phyloP scores from a whole-genome alignment of 1,140 invertebrate genomes.

The Temnothorax nylanderi region DNA sequence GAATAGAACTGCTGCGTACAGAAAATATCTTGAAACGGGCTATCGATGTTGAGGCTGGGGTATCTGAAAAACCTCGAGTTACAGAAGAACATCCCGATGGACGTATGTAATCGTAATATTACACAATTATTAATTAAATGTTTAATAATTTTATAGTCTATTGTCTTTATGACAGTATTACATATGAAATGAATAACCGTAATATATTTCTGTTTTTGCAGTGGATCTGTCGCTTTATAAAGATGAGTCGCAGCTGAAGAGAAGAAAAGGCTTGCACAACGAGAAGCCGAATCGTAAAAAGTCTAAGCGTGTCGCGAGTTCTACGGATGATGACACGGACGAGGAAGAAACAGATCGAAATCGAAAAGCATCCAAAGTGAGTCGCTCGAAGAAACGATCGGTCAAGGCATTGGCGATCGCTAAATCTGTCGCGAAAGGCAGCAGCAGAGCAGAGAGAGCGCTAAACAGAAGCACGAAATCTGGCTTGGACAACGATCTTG shows the following conservation, averaged over 20 bases:
- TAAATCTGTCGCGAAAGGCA: slow-evolving; percentile 81
- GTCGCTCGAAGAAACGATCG: slow-evolving; percentile 78
- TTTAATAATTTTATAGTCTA: slow-evolving; percentile 25
- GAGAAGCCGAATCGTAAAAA: slow-evolving; percentile 81
- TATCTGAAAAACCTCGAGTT: slow-evolving; percentile 88
- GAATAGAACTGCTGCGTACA: slow-evolving; percentile 91
- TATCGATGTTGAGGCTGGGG: slow-evolving; percentile 92
- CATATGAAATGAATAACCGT: not conserved
- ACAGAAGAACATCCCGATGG: slow-evolving; percentile 95
- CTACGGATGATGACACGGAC: slow-evolving; percentile 67
- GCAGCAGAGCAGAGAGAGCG: slow-evolving; percentile 81
- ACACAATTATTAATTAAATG: not conserved
- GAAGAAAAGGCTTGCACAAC: slow-evolving; percentile 85
- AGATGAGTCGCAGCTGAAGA: slow-evolving; percentile 92
- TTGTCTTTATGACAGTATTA: not conserved
- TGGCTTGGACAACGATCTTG: slow-evolving; percentile 58
- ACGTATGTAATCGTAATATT: slow-evolving; percentile 86
- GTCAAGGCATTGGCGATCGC: slow-evolving; percentile 79
- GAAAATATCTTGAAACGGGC: slow-evolving; percentile 94
- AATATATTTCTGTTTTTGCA: slow-evolving; percentile 81
- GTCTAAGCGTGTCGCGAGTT: slow-evolving; percentile 58
- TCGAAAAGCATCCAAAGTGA: slow-evolving; percentile 75
- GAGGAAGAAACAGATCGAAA: slow-evolving; percentile 66
- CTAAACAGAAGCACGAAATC: slow-evolving; percentile 78
- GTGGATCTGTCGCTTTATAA: slow-evolving; percentile 93